Base-by-base conservation (phyloP, 2,888 invertebrate genomes). In the Scaptomyza reducta region DNA sequence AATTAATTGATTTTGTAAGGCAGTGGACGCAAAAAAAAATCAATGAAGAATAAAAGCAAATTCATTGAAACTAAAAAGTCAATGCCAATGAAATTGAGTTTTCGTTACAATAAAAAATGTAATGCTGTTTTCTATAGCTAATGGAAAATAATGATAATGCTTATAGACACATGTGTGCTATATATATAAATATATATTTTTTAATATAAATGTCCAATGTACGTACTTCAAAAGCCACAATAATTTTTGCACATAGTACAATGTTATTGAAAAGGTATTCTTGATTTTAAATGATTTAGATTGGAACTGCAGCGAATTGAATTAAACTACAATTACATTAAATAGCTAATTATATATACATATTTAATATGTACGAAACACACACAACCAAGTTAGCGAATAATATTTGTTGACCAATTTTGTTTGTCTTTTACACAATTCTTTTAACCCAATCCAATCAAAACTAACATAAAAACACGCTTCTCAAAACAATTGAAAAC, bases 161-260 rank as follows among this genome's bases (percentile, higher is more conserved):
- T 22, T 22, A 22, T 22, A 22, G 3, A 22, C 22, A 22, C 53
- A 64, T 59, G 49, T 13, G n/a, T n/a, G n/a, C n/a, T n/a, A 29
- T 46, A 55, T 56, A 70, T 57, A 59, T 40, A 42, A 42, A 55
- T 42, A 59, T 64, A 72, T 63, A 51, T 70, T 64, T 64, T 73
- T 45, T 53, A 63, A 57, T 60, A 60, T 57, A 63, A 53, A 51
- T 70, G 68, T 68, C 73, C 73, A 56, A 58, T 66, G 59, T 62
- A 57, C 50, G 71, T 70, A 71, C 60, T 66, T 66, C 51, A 38
- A 29, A 44, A 45, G 38, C 54, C 62, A 59, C 69, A 80, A 74
- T 64, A 71, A 68, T 68, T 82, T 79, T 63, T 45, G 74, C 74
- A 78, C 73, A 45, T 51, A 22, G 22, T 22, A 22, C 3, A 31